Percentiles rank a stretch among this genome's conserved stretches.
Evolutionary conservation across 2,888 invertebrate genomes (phyloP).

Genomic region (Cerceris rybyensis): DNA sequence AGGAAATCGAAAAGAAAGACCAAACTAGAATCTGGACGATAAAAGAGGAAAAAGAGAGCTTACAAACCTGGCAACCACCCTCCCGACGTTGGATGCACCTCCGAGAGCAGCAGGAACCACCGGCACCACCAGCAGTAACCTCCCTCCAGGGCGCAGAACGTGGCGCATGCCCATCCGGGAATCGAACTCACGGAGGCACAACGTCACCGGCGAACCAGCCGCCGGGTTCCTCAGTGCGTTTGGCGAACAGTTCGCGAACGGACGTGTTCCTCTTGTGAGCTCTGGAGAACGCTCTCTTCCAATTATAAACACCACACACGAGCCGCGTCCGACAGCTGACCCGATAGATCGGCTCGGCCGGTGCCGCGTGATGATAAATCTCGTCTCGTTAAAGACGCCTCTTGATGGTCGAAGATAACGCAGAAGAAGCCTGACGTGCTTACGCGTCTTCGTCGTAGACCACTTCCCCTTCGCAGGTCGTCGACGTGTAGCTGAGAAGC

Average conservation of each 20-base stretch:
- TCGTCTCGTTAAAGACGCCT: not conserved
- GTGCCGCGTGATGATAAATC: constrained; percentile 41
- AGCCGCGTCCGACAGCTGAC: constrained; percentile 19
- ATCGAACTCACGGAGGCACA: constrained; percentile 71
- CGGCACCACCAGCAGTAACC: constrained; percentile 49
- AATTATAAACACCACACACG: constrained; percentile 50
- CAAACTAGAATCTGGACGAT: constrained; percentile 2
- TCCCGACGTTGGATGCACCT: constrained; percentile 58
- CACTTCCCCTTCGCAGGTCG: constrained; percentile 20
- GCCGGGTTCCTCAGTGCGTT: constrained; percentile 80
- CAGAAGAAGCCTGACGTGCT: constrained; percentile 19
- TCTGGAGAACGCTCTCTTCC: constrained; percentile 61
- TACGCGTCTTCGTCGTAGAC: constrained; percentile 20
- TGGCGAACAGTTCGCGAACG: constrained; percentile 81
- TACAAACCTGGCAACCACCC: constrained; percentile 55
- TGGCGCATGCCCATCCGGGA: constrained; percentile 80
- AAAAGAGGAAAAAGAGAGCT: constrained; percentile 30
- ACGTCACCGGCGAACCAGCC: constrained; percentile 79
- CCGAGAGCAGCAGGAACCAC: constrained; percentile 44
- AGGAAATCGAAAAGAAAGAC: constrained; percentile 13
- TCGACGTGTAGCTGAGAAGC: not conserved
- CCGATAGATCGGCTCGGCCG: constrained; percentile 12
- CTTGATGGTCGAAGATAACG: constrained; percentile 33
- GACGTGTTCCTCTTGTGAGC: constrained; percentile 72
- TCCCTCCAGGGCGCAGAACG: constrained; percentile 70